Percentiles rank a stretch among this genome's conserved stretches.
phyloP scores from a whole-genome alignment of 53 echinoderm and acorn worm genomes.

The Crossaster papposus region DNA sequence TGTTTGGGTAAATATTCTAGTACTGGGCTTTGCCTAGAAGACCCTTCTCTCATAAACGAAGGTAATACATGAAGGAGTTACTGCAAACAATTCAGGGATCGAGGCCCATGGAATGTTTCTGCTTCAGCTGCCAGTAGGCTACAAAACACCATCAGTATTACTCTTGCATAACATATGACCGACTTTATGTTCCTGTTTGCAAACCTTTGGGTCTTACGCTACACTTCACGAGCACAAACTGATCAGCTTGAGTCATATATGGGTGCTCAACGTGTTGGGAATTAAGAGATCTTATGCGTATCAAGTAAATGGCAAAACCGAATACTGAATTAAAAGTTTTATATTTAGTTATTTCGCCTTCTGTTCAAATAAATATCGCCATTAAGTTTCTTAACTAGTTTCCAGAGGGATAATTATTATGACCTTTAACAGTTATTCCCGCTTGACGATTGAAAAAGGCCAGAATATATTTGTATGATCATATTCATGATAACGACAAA shows the following conservation, averaged over 20 bases:
- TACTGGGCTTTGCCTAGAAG: not conserved
- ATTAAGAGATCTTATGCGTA: not conserved
- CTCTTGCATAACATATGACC: not conserved
- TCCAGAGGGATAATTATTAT: not conserved
- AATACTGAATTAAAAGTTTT: too few species aligned
- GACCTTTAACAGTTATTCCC: not conserved
- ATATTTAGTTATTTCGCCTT: not conserved
- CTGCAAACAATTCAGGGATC: not conserved
- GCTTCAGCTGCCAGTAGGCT: not conserved
- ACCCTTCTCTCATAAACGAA: not conserved
- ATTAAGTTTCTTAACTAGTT: not conserved
- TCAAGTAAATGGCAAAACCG: too few species aligned
- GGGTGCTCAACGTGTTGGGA: not conserved
- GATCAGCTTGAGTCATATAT: not conserved
- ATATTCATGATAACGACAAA: not conserved
- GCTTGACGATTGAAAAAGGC: not conserved
- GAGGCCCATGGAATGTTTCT: not conserved
- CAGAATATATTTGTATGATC: not conserved
- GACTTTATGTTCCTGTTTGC: not conserved
- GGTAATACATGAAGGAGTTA: not conserved
- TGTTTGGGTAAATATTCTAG: constrained; percentile 19
- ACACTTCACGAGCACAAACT: not conserved
- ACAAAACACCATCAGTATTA: not conserved
- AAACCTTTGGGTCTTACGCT: not conserved
- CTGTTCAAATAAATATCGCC: not conserved